Conservation (phyloP, 2,113 vertebrate genomes). For the Taxidea taxus region DNA sequence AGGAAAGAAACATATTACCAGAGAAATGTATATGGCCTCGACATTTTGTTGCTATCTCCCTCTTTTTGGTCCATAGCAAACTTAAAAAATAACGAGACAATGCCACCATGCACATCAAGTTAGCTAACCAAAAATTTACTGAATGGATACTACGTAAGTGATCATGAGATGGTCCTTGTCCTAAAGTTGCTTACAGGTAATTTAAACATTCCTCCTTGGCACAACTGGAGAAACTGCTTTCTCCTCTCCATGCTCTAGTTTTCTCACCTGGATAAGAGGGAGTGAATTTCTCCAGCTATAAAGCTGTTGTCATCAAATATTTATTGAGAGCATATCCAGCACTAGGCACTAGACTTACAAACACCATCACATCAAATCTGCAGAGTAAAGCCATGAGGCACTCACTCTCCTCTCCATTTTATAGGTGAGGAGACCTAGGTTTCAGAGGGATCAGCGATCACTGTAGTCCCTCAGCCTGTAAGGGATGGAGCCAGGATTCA, state of each 20-base stretch:
- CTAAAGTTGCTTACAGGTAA: neutral
- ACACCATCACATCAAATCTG: neutral
- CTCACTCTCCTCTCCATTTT: neutral
- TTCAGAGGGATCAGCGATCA: neutral
- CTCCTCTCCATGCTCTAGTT: neutral
- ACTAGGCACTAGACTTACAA: neutral
- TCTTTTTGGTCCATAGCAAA: neutral
- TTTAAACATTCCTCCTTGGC: neutral
- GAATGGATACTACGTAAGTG: neutral
- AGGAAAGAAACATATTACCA: neutral
- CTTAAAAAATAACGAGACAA: neutral
- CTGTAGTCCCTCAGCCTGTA: neutral
- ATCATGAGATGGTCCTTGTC: neutral
- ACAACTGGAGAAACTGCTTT: neutral
- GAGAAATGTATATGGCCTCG: neutral
- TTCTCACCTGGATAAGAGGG: neutral
- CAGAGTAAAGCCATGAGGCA: neutral
- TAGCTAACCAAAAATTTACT: neutral
- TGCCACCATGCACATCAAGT: neutral
- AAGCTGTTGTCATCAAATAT: constrained; percentile 15
- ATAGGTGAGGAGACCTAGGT: neutral
- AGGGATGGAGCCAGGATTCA: neutral
- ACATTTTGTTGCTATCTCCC: neutral
- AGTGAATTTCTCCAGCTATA: neutral
- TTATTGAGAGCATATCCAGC: neutral